These are phyloP conservation scores for Cydia strobilella DNA, from an alignment of 1,140 invertebrate genomes.

Conservation along the genomic window DNA sequence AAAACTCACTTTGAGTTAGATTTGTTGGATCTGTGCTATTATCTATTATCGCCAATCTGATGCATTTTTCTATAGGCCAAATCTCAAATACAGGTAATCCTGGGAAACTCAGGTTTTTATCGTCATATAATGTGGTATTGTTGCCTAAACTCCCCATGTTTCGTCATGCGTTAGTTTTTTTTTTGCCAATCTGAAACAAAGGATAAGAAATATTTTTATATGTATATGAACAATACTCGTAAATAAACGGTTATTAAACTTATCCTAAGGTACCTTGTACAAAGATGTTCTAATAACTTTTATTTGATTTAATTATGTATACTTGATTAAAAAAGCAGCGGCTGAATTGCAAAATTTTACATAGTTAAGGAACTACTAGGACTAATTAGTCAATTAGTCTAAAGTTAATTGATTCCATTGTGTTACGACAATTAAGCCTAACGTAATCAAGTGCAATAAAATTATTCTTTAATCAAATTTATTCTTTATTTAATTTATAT, in stretches of 20 bases:
- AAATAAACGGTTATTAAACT: background rate
- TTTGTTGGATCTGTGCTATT: constrained; percentile 45
- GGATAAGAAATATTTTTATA: background rate
- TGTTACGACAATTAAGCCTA: too few relatives aligned
- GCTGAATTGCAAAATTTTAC: too few relatives aligned
- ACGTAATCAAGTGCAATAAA: too few relatives aligned
- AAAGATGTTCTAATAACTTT: too few relatives aligned
- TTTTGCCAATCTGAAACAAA: constrained; percentile 53
- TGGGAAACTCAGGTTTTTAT: constrained; percentile 46
- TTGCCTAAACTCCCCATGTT: constrained; percentile 70
- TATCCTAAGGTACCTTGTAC: background rate
- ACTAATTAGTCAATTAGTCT: too few relatives aligned
- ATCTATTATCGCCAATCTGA: constrained; percentile 46
- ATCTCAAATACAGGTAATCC: constrained; percentile 35
- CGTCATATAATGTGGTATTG: constrained; percentile 73
- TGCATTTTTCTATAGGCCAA: constrained; percentile 67
- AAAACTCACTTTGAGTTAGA: constrained; percentile 44
- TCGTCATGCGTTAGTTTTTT: constrained; percentile 56
- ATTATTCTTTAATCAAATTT: too few relatives aligned
- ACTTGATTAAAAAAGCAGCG: too few relatives aligned
- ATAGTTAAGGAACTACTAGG: too few relatives aligned
- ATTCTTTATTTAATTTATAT: too few relatives aligned
- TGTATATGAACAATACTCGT: background rate
- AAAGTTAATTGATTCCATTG: too few relatives aligned
- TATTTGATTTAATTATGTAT: too few relatives aligned